Evolutionary conservation across 1,140 invertebrate species (phyloP).

Genomic region (Caenorhabditis inopinata): DNA sequence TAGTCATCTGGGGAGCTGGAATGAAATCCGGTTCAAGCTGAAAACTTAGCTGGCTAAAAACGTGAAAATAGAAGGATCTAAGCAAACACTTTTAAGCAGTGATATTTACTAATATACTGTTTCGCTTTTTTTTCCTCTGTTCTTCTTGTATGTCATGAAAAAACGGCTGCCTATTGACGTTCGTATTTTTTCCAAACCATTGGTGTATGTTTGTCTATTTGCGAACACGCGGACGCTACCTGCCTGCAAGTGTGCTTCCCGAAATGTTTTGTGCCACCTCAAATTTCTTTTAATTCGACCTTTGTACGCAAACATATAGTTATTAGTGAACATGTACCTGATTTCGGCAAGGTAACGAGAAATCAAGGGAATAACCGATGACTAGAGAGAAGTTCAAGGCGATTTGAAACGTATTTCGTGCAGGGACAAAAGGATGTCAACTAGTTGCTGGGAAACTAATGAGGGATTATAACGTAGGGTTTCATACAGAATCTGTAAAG

Average conservation of each 20-base stretch:
- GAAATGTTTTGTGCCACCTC: constrained; percentile 13
- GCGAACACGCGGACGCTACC: not conserved
- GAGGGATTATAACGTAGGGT: too few species aligned
- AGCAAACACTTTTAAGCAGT: too few species aligned
- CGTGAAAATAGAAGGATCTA: too few species aligned
- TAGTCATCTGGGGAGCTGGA: too few species aligned
- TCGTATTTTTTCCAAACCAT: not conserved
- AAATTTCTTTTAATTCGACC: not conserved
- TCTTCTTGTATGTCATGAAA: constrained; percentile 15
- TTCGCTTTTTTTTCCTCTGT: not conserved
- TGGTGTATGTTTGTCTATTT: not conserved
- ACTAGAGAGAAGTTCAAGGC: not conserved
- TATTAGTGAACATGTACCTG: not conserved
- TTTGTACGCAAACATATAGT: constrained; percentile 22
- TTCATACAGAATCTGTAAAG: too few species aligned
- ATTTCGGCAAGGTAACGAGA: not conserved
- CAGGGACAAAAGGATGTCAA: too few species aligned
- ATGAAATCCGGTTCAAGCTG: too few species aligned
- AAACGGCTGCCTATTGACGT: not conserved
- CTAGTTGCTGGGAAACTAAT: too few species aligned
- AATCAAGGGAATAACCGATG: not conserved
- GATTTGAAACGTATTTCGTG: too few species aligned
- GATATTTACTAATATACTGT: too few species aligned
- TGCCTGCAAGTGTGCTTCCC: not conserved
- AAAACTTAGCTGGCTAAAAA: too few species aligned